phyloP scores from a whole-genome alignment of 2,113 vertebrate species.

The Leptobrachium leishanense region DNA sequence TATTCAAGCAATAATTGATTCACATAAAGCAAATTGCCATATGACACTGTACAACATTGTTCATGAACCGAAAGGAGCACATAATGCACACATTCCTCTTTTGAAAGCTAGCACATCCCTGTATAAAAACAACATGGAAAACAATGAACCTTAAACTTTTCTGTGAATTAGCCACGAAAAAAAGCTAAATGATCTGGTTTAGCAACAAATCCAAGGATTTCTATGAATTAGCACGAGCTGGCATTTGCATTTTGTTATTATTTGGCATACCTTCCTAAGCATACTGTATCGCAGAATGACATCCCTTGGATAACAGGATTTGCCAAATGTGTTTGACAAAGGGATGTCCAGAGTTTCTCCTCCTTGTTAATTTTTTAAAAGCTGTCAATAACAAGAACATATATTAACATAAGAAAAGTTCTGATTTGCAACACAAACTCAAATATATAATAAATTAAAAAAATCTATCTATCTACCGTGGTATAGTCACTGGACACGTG shows the following conservation, averaged over 20 bases:
- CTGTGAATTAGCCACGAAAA: too few species aligned
- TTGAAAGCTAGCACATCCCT: too few species aligned
- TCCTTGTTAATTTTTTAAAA: neutral
- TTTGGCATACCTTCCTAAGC: conserved; percentile 62
- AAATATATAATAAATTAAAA: too few species aligned
- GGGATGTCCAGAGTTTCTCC: neutral
- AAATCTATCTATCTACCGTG: too few species aligned
- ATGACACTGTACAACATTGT: neutral
- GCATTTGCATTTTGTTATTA: conserved; percentile 36
- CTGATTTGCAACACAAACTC: too few species aligned
- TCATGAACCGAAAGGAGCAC: neutral
- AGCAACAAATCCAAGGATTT: neutral
- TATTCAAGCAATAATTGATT: too few species aligned
- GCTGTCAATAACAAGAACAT: too few species aligned
- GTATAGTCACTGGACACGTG: too few species aligned
- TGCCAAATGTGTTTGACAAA: conserved; percentile 11
- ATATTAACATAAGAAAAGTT: too few species aligned
- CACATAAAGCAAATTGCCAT: neutral
- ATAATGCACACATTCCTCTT: too few species aligned
- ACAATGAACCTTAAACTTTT: too few species aligned
- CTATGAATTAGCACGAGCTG: neutral
- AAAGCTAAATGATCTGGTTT: neutral
- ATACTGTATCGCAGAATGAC: conserved; percentile 62
- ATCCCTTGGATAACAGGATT: conserved; percentile 10
- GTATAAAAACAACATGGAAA: too few species aligned